phyloP scores from a whole-genome alignment of 1,140 invertebrate genomes.

The Pantala flavescens region DNA sequence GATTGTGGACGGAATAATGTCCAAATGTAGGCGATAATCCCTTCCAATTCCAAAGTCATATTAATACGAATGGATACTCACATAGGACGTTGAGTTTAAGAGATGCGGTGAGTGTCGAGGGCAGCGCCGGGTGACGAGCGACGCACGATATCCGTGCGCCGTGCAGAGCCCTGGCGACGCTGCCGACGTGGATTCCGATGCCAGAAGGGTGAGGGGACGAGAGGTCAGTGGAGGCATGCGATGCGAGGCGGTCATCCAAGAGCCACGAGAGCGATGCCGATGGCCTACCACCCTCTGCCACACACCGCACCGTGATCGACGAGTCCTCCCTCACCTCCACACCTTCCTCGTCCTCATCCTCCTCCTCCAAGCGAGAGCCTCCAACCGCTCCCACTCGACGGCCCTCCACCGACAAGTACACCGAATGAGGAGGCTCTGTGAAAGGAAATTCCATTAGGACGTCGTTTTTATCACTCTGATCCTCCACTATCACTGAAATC shows the following conservation, averaged over 20 bases:
- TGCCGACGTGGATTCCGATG: background rate
- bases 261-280: background rate
- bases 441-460: background rate
- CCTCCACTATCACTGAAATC: no score
- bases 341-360: background rate
- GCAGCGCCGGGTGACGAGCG: background rate
- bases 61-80: background rate
- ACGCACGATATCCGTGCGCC: background rate
- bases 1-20: no score
- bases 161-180: background rate
- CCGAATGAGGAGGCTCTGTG: background rate
- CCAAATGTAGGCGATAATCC: no score
- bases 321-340: background rate
- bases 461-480: no score
- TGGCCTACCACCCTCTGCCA: background rate
- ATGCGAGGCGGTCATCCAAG: background rate
- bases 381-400: background rate
- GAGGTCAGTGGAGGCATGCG: background rate
- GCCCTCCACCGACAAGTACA: background rate
- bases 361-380: background rate
- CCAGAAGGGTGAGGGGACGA: background rate
- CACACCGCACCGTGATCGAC: background rate
- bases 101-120: background rate
- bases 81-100: constrained; percentile 1
- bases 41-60: no score